phyloP scores from a whole-genome alignment of 1,140 invertebrate species.

The Caerostris darwini region DNA sequence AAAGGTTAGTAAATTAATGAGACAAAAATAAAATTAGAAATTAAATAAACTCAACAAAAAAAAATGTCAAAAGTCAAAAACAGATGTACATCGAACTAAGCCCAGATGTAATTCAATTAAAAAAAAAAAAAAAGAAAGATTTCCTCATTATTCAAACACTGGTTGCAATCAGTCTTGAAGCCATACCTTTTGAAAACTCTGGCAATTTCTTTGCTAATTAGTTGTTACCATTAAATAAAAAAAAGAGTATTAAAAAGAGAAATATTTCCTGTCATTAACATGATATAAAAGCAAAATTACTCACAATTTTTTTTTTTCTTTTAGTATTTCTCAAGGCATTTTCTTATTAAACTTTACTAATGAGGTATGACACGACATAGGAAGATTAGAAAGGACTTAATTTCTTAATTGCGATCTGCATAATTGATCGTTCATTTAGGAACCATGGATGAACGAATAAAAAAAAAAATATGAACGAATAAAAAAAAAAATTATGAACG shows the following conservation, averaged over 20 bases:
- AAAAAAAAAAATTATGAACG: neutral
- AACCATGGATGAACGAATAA: neutral
- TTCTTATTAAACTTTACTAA: constrained; percentile 58
- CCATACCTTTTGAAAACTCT: neutral
- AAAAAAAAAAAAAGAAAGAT: neutral
- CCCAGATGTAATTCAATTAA: constrained; percentile 12
- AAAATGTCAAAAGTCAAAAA: constrained; percentile 16
- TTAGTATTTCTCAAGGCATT: neutral
- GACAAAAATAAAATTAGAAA: neutral
- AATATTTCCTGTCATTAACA: constrained; percentile 67
- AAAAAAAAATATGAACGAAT: neutral
- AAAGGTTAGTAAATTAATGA: neutral
- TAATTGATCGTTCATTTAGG: constrained; percentile 54
- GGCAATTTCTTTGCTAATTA: constrained; percentile 40
- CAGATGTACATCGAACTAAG: neutral
- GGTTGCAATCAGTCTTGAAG: neutral
- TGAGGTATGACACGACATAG: constrained; percentile 51
- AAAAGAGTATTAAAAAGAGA: constrained; percentile 38
- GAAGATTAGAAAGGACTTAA: constrained; percentile 57
- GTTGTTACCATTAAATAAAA: constrained; percentile 41
- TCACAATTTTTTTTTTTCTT: constrained; percentile 27
- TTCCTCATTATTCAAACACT: neutral
- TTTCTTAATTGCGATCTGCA: constrained; percentile 69
- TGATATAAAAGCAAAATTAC: constrained; percentile 65
- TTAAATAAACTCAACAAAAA: neutral